phyloP scores from a whole-genome alignment of 2,888 invertebrate species.

The Trimorus sp. region DNA sequence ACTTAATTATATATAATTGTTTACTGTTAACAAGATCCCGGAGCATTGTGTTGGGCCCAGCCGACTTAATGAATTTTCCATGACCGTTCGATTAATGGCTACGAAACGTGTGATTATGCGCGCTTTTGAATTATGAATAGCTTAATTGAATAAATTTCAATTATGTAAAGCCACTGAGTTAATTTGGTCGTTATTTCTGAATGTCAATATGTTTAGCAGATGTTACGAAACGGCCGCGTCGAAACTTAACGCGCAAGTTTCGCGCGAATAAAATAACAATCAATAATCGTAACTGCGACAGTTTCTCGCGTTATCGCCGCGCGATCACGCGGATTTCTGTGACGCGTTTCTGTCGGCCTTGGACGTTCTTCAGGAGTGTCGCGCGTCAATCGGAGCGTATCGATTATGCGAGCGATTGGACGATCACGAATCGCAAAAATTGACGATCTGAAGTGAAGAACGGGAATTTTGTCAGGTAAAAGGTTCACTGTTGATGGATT shows the following conservation, averaged over 20 bases:
- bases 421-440: too few relatives aligned
- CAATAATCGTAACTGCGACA: constrained; percentile 57
- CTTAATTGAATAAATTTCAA: constrained; percentile 52
- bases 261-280: constrained; percentile 61
- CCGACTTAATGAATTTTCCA: constrained; percentile 43
- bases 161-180: constrained; percentile 46
- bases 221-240: constrained; percentile 38
- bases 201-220: constrained; percentile 17
- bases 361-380: constrained; percentile 56
- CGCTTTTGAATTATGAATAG: constrained; percentile 45
- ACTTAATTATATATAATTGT: constrained; percentile 1
- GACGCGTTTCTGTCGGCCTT: constrained; percentile 62
- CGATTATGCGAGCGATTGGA: constrained; percentile 10
- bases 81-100: constrained; percentile 27
- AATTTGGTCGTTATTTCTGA: constrained; percentile 48
- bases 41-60: constrained; percentile 1
- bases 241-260: constrained; percentile 40
- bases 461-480: too few relatives aligned
- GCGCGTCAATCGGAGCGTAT: constrained; percentile 62
- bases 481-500: too few relatives aligned
- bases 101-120: constrained; percentile 35
- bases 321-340: constrained; percentile 52
- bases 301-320: constrained; percentile 39
- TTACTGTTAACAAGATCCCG: neutral
- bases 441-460: too few relatives aligned